phyloP scores from a whole-genome alignment of 2,113 vertebrate genomes.

The Periophthalmodon schlosseri region DNA sequence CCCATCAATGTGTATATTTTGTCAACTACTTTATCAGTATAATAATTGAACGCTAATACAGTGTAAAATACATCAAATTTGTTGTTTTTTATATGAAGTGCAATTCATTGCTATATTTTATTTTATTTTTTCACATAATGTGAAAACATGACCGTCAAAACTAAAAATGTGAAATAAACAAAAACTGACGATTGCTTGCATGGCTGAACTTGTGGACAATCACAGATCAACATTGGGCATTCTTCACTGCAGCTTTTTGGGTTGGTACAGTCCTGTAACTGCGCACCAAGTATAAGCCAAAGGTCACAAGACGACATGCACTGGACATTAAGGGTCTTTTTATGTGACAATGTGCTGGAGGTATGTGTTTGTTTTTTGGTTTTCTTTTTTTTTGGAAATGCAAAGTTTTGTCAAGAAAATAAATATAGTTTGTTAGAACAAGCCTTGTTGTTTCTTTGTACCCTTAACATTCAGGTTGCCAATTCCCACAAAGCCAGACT shows the following conservation, averaged over 20 bases:
- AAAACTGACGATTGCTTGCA: constrained; percentile 14
- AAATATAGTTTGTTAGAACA: constrained; percentile 77
- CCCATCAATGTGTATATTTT: background rate
- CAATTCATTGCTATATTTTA: constrained; percentile 42
- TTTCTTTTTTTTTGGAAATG: constrained; percentile 40
- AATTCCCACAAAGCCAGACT: constrained; percentile 50
- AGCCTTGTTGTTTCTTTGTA: constrained; percentile 18
- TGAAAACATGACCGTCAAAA: constrained; percentile 3
- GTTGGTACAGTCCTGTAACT: constrained; percentile 33
- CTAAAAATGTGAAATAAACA: constrained; percentile 5
- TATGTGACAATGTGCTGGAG: constrained; percentile 50
- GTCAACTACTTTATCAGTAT: no score
- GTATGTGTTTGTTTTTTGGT: constrained; percentile 44
- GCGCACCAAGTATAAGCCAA: constrained; percentile 73
- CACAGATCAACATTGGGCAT: constrained; percentile 31
- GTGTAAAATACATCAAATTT: background rate
- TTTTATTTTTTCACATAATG: constrained; percentile 17
- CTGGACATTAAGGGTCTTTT: constrained; percentile 56
- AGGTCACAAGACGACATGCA: constrained; percentile 66
- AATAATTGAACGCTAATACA: no score
- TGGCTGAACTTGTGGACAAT: constrained; percentile 16
- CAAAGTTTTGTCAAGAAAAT: constrained; percentile 59
- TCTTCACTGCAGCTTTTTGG: constrained; percentile 29
- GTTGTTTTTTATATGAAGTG: constrained; percentile 45
- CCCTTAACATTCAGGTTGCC: constrained; percentile 43